Evolutionary conservation across 2,888 invertebrate genomes (phyloP), one percentile per base, ranked within the genome.

Genomic region (Tinea trinotella): DNA sequence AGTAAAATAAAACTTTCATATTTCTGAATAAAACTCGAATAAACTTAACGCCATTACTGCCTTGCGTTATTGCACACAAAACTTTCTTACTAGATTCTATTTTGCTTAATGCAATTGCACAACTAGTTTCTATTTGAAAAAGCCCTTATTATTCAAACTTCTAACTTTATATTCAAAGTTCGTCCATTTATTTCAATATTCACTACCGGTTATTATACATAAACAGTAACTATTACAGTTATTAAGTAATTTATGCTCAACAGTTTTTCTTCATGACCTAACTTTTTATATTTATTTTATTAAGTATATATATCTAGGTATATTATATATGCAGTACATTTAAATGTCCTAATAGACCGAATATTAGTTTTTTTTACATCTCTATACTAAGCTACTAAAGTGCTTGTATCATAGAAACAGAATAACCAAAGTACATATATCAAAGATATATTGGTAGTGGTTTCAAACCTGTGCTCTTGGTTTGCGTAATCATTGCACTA

Each of bases 111-210:
- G 66, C 69, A 68, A 69, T 66, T 64, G 68, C 68, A 66, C n/a
- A n/a, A n/a, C 62, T 66, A 71, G 67, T 73, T 72, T 62, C 67
- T 62, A 62, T 62, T 59, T 61, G 60, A 57, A 62, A 67, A 58
- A 63, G 62, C 65, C 72, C 72, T 74, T 76, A 73, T 74, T 76
- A 79, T 76, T 73, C 68, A 66, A 62, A 76, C 69, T 71, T 67
- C 65, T 65, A 62, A 74, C 68, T 75, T 74, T 58, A 63, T 68
- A 67, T 66, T 57, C 58, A 59, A 78, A 81, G 68, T 81, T 78
- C 57, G 60, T 63, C 71, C 64, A 72, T 80, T 73, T 65, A 67
- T 76, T 81, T 75, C 76, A 76, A 78, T 81, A 74, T 78, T 74
- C 71, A 67, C 65, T 24, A 12, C 50, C 19, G 6, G 24, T n/a